These are phyloP conservation scores for Smutsia temminckii DNA, from an alignment of 2,797 vertebrate species.

Conservation along the genomic window DNA sequence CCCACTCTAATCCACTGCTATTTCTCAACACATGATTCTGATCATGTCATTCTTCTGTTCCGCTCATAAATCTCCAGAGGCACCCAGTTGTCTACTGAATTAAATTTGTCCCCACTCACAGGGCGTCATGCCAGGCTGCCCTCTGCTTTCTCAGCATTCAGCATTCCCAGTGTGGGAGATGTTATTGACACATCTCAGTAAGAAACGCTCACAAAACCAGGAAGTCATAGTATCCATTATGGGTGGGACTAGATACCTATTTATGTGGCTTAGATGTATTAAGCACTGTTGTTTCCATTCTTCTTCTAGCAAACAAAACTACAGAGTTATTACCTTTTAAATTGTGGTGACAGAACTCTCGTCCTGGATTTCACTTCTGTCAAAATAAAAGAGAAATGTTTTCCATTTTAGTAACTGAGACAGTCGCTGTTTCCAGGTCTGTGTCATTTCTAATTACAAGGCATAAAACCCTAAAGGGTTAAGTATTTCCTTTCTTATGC, in stretches of 20 bases:
- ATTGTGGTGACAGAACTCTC: neutral
- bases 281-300: neutral
- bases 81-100: constrained; percentile 71
- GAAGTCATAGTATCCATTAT: neutral
- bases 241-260: neutral
- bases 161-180: neutral
- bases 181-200: neutral
- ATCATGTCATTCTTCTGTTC: constrained; percentile 52
- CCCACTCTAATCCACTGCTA: constrained; percentile 42
- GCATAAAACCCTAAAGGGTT: neutral
- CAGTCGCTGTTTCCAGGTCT: neutral
- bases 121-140: neutral
- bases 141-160: constrained; percentile 14
- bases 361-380: constrained; percentile 28
- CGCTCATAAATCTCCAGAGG: constrained; percentile 63
- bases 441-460: neutral
- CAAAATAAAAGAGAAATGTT: neutral
- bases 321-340: constrained; percentile 2
- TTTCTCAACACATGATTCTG: constrained; percentile 53
- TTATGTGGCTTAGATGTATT: neutral
- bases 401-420: neutral
- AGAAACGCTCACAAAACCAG: neutral
- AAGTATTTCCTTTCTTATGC: neutral
- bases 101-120: constrained; percentile 45
- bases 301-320: constrained; percentile 1